A percentile compares a stretch with the other conserved stretches of the same genome.
These are phyloP conservation scores for Mormyrus iriodes DNA, from an alignment of 2,113 vertebrate genomes.

Conservation along the genomic window DNA sequence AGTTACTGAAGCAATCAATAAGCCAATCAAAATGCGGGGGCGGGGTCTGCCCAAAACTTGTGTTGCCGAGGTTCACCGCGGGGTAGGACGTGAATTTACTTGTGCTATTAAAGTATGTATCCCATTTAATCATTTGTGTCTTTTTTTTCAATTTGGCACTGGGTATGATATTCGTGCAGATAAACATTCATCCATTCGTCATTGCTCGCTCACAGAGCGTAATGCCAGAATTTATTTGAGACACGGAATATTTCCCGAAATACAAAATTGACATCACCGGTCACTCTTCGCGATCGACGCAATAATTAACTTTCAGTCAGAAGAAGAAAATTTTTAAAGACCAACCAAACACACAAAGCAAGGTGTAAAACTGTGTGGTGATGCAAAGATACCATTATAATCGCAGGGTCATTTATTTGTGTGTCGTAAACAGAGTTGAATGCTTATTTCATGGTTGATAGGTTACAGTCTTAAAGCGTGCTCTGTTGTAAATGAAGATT, in stretches of 20 bases:
- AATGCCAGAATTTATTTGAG: neutral
- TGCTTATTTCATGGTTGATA: neutral
- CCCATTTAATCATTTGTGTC: neutral
- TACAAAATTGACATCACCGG: neutral
- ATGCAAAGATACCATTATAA: neutral
- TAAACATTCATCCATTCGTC: neutral
- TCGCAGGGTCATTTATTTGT: neutral
- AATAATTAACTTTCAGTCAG: neutral
- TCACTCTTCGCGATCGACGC: neutral
- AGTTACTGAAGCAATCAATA: conserved; percentile 42
- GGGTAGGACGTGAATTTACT: conserved; percentile 4
- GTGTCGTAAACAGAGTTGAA: neutral
- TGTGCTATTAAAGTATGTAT: neutral
- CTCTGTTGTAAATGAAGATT: neutral
- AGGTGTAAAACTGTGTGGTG: neutral
- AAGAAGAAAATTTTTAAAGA: neutral
- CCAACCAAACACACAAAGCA: neutral
- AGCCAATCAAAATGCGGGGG: conserved; percentile 59
- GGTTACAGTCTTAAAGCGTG: neutral
- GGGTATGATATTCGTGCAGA: neutral
- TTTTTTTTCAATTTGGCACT: neutral
- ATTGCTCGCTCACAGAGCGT: neutral
- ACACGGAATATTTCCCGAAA: neutral
- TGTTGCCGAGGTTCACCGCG: conserved; percentile 27
- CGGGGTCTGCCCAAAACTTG: conserved; percentile 53